Evolutionary conservation across 2,113 vertebrate species (phyloP), one percentile per base, ranked within the genome.

Genomic region (Tamias sibiricus): DNA sequence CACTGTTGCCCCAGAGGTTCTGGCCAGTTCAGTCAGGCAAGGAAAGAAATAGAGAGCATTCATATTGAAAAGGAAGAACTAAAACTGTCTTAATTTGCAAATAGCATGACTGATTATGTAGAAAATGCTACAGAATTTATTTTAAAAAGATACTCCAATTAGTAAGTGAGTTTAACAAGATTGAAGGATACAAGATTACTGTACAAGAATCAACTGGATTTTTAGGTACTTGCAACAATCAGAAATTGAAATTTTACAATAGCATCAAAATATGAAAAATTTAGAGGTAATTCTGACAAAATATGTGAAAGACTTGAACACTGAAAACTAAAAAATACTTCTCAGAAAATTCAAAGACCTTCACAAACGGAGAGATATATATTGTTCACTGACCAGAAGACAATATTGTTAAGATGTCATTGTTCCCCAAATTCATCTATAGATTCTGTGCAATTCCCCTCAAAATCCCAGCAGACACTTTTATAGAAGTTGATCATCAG

Each of bases 161-260:
- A 80, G 20, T 84, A 92, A 59, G 19, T 80, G 75, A 93, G 49
- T 35, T 93, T 49, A 62, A 28, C 2, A 37, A 94, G 35, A 12
- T 24, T 32, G 40, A 80, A 49, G 26, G 75, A 80, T 47, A 71
- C 40, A 87, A 49, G 42, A 69, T 72, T 32, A 62, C 37, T 52
- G 49, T 64, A 35, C 42, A 94, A 75, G 82, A 89, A 64, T 88
- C 92, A 68, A 7, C 2, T 82, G 17, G 17, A 77, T 59, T 85
- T 69, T 49, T 47, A 85, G 42, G 40, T 79, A 71, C 32, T 77
- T 62, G 2, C 19, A 79, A 95, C 42, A 77, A 52, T 40, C 71
- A 95, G 32, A 85, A 69, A 66, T 75, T 54, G n/a, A 82, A 74
- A 82, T 64, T 84, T 84, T 90, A 95, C 17, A 69, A 74, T 64